A percentile compares a stretch with the other conserved stretches of the same genome.
Evolutionary conservation across 1,140 invertebrate genomes (phyloP).

Genomic region (Dreissena polymorpha): DNA sequence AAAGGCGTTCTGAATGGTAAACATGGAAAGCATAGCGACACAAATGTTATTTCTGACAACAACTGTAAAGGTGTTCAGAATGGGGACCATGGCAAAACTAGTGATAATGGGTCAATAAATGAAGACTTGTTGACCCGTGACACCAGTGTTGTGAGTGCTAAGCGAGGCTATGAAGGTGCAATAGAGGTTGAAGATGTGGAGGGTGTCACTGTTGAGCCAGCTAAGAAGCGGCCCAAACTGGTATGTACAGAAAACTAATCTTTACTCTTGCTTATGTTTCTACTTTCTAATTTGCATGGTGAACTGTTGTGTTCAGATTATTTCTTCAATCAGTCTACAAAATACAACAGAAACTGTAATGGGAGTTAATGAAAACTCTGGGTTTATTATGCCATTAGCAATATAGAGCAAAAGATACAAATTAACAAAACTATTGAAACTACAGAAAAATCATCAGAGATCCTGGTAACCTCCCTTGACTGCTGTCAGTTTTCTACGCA

Average conservation of each 20-base stretch:
- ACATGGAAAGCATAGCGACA: neutral
- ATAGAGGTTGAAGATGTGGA: neutral
- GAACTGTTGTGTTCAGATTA: neutral
- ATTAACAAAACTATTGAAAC: no score
- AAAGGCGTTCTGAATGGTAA: neutral
- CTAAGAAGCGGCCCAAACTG: constrained; percentile 24
- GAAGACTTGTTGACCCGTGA: neutral
- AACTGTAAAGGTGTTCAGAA: no score
- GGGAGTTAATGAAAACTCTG: neutral
- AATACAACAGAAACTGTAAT: neutral
- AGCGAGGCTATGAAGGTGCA: neutral
- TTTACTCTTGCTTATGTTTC: neutral
- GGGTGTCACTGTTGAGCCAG: neutral
- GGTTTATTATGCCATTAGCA: no score
- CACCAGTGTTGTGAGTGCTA: neutral
- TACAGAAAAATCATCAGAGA: no score
- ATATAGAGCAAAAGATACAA: no score
- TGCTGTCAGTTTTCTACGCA: no score
- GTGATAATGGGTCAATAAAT: constrained; percentile 5
- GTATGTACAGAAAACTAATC: neutral
- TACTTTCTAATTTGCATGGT: neutral
- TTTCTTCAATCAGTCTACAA: neutral
- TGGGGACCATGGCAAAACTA: neutral
- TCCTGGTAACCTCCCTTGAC: no score
- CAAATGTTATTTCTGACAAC: neutral